These are phyloP conservation scores for Daphoenositta chrysoptera DNA, from an alignment of 2,113 vertebrate genomes.

Conservation along the genomic window DNA sequence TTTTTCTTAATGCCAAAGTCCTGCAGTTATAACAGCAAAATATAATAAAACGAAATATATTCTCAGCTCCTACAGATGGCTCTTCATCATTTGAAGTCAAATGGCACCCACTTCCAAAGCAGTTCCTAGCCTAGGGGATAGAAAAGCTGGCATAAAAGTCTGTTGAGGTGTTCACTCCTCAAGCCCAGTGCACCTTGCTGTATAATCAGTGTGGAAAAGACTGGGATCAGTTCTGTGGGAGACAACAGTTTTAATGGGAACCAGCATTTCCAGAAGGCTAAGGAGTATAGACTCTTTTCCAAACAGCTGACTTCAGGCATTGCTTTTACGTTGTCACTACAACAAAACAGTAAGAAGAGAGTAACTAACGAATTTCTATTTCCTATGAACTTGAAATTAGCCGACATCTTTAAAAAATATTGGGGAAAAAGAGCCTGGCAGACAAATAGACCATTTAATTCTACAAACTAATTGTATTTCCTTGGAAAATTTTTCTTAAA, in stretches of 20 bases:
- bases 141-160: background rate
- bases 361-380: background rate
- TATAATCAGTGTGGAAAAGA: background rate
- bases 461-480: background rate
- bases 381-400: background rate
- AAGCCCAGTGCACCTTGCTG: background rate
- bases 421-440: background rate
- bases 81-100: background rate
- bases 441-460: background rate
- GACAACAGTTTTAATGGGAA: background rate
- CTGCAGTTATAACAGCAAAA: background rate
- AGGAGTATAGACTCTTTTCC: background rate
- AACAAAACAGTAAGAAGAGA: background rate
- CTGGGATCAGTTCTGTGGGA: background rate
- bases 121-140: background rate
- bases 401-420: background rate
- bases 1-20: background rate
- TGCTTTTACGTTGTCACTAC: background rate
- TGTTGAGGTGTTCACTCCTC: background rate
- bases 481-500: background rate
- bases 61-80: background rate
- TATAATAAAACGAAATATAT: background rate
- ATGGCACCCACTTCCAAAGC: background rate
- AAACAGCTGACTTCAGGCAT: background rate
- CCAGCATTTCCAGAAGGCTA: background rate